These are phyloP conservation scores for Neodon shergylaensis DNA, from an alignment of 2,113 vertebrate genomes.

Conservation along the genomic window DNA sequence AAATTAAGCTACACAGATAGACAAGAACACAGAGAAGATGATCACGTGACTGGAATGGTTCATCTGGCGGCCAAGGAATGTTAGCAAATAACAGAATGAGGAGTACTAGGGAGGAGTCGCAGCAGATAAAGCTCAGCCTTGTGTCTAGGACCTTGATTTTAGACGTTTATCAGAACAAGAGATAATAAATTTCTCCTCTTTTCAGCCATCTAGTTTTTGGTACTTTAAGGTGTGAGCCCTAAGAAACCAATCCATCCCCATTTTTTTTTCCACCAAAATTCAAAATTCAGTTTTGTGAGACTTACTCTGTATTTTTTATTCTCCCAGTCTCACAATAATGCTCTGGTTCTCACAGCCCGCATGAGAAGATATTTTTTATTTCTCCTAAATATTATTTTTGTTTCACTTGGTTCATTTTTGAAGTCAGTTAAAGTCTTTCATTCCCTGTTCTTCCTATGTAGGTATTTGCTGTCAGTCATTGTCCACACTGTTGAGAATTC, in stretches of 20 bases:
- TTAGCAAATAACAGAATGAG: background rate
- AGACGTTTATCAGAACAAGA: background rate
- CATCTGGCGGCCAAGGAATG: background rate
- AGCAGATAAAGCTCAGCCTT: background rate
- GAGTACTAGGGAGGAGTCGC: background rate
- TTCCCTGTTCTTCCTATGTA: background rate
- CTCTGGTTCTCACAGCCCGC: background rate
- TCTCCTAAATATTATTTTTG: constrained; percentile 48
- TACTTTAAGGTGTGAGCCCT: background rate
- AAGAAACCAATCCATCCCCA: background rate
- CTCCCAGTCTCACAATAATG: background rate
- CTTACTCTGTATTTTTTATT: background rate
- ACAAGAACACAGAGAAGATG: background rate
- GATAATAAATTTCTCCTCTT: background rate
- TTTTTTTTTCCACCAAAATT: background rate
- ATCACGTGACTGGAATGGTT: background rate
- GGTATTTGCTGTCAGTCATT: background rate
- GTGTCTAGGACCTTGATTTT: background rate
- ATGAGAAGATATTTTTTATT: constrained; percentile 39
- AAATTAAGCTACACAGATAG: constrained; percentile 20
- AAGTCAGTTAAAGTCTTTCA: background rate
- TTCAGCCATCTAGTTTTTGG: too few relatives aligned
- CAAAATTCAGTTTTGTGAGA: background rate
- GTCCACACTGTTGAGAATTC: background rate
- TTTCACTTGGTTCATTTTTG: constrained; percentile 51